Base-by-base conservation (phyloP, 1,140 invertebrate species). In the Delia radicum region DNA sequence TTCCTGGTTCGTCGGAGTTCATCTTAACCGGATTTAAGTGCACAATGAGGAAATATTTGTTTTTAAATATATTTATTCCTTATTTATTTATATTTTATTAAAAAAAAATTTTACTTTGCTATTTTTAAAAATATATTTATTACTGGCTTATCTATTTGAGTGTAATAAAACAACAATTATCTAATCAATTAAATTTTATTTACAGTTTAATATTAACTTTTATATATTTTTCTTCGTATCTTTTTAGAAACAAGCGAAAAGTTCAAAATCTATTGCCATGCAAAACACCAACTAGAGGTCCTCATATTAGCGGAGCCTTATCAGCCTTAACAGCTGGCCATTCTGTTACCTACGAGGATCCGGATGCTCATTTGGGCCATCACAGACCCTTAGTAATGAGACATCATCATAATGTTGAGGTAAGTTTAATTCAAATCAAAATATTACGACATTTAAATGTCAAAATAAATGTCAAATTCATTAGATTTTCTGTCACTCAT, bases 231-330 rank as follows among this genome's bases (percentile, higher is more conserved):
- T 27, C 75, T 21, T 77, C 71, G 18, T 79, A 15, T 79, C 76
- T 80, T 80, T 83, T 87, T 89, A 92, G 91, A 83, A 91, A 92
- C 83, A 92, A 92, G 82, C 89, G 91, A 81, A 92, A 92, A 89
- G 91, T 92, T 84, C 91, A 92, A 86, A 92, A 91, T 78, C 88
- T 92, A 78, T 86, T 92, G 77, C 91, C 91, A 24, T 92, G 91
- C 86, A 92, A 92, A 85, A 91, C 89, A 62, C 90, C 90, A 37
- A 91, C 90, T 21, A 88, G 89, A 63, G 88, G 81, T 29, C 87
- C 85, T 78, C 86, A 86, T 77, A 85, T 88, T 74, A 89, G 86
- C 29, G 85, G 80, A 63, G 84, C 77, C 77, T 79, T 81, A 80
- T 21, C 65, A 33, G 86, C 84, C 13, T 80, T 86, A 18, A 78